Base-by-base conservation (phyloP, 1,140 invertebrate species). In the Anthonomus grandis region DNA sequence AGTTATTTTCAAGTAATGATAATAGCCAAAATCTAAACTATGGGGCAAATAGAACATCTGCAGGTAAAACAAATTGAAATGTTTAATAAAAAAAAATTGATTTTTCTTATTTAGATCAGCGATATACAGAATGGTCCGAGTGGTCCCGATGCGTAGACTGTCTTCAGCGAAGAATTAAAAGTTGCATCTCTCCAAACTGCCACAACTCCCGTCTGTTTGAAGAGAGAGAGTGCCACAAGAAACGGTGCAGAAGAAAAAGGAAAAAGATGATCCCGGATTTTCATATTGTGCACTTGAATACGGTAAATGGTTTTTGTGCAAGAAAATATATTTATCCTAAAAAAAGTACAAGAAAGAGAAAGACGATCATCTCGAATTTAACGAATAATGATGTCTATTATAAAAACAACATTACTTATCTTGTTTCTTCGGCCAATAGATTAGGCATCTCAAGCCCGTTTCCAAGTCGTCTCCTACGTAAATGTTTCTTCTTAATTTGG, bases 81-180 rank as follows among this genome's bases (percentile, higher is more conserved):
- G n/a, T n/a, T n/a, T n/a, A n/a, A n/a, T n/a, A n/a, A n/a, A n/a
- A n/a, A n/a, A n/a, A n/a, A n/a, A n/a, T n/a, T n/a, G 15, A 4
- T 17, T 19, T 4, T 4, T 27, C n/a, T 13, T 25, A 12, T 34
- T 36, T 34, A 37, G 48, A 38, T 18, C 4, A 25, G 6, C 4
- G 10, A 18, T 59, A 59, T 23, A 52, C 24, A 10, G 49, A 63
- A n/a, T 71, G 69, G 69, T 53, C 61, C 4, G 25, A 64, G 12
- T 71, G 69, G 69, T 62, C 54, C 15, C 61, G 66, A 44, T 71
- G 69, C 46, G 34, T 54, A 17, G 56, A 70, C 31, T 71, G 69
- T 51, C 8, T 64, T 3, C 69, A 71, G 42, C 59, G 62, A 47
- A 60, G 69, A 36, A 68, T 68, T 60, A 71, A 67, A 38, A 63